Percentiles rank a stretch among this genome's conserved stretches.
Evolutionary conservation across 1,140 invertebrate species (phyloP).

Genomic region (Rhynchophorus ferrugineus): DNA sequence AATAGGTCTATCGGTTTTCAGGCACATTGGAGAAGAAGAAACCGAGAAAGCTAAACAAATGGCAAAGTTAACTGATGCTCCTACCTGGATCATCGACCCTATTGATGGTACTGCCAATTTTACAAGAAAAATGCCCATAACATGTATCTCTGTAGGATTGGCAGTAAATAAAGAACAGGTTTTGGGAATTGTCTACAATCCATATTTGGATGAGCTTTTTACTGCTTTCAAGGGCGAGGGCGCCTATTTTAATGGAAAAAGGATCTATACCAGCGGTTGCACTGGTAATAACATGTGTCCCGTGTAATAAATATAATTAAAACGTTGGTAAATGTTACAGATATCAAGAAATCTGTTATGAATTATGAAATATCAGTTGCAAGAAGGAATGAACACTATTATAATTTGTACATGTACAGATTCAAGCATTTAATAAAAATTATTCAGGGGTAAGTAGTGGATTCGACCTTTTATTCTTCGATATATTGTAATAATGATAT

Average conservation of each 20-base stretch:
- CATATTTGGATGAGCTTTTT: slow-evolving; percentile 64
- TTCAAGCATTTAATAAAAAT: slow-evolving; percentile 37
- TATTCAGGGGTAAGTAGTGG: slow-evolving; percentile 42
- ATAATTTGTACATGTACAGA: slow-evolving; percentile 31
- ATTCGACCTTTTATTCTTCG: no score
- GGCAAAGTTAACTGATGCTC: slow-evolving; percentile 62
- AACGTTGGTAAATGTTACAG: no score
- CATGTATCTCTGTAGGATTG: slow-evolving; percentile 59
- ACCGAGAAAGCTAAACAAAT: slow-evolving; percentile 48
- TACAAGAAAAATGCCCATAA: slow-evolving; percentile 57
- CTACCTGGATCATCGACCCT: slow-evolving; percentile 85
- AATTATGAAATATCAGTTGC: slow-evolving; percentile 34
- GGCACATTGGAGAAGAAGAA: slow-evolving; percentile 57
- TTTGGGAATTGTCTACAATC: slow-evolving; percentile 70
- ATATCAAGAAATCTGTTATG: slow-evolving; percentile 25
- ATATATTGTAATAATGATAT: no score
- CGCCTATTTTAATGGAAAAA: slow-evolving; percentile 64
- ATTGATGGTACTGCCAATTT: slow-evolving; percentile 71
- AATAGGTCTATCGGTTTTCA: background rate
- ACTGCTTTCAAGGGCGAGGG: slow-evolving; percentile 62
- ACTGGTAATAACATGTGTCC: slow-evolving; percentile 33
- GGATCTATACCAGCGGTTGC: slow-evolving; percentile 42
- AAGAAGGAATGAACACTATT: slow-evolving; percentile 19
- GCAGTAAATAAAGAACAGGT: slow-evolving; percentile 56
- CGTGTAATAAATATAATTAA: no score